Conservation (phyloP, 2,888 invertebrate species). For the Cryptus viduatorius region DNA sequence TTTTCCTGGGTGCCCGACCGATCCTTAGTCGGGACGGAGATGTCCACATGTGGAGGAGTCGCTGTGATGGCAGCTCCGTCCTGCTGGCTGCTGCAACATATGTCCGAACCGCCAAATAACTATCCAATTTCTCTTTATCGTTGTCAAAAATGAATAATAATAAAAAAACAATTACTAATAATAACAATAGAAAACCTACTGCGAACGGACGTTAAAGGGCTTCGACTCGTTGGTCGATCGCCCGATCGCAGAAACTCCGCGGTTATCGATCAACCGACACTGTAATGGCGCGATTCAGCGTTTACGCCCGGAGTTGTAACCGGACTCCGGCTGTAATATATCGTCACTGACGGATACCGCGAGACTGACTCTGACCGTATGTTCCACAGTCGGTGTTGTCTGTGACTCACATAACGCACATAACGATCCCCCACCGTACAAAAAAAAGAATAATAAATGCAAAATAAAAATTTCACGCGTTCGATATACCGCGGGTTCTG, state of each 20-base stretch:
- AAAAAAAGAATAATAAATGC: not conserved
- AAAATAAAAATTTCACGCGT: slow-evolving; percentile 20
- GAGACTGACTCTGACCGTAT: slow-evolving; percentile 58
- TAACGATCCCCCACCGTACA: slow-evolving; percentile 23
- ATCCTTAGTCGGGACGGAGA: slow-evolving; percentile 84
- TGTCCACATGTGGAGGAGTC: slow-evolving; percentile 85
- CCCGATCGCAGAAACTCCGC: slow-evolving; percentile 39
- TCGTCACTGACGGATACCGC: slow-evolving; percentile 52
- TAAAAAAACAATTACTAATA: not conserved
- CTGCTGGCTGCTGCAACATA: slow-evolving; percentile 79
- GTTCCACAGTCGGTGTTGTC: slow-evolving; percentile 53
- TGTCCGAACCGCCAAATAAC: slow-evolving; percentile 23
- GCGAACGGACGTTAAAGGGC: slow-evolving; percentile 33
- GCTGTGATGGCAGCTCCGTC: slow-evolving; percentile 82
- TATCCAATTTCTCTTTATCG: not conserved
- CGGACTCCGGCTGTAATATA: slow-evolving; percentile 35
- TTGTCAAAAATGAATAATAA: not conserved
- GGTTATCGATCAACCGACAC: slow-evolving; percentile 14
- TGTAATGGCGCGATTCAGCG: slow-evolving; percentile 10
- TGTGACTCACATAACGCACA: slow-evolving; percentile 60
- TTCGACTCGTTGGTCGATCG: slow-evolving; percentile 46
- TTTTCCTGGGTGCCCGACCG: slow-evolving; percentile 85
- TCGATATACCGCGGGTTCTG: not conserved
- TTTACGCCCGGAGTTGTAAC: not conserved
- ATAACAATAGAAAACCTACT: slow-evolving; percentile 35